phyloP scores from a whole-genome alignment of 2,797 vertebrate genomes.

The Cyclura pinguis region DNA sequence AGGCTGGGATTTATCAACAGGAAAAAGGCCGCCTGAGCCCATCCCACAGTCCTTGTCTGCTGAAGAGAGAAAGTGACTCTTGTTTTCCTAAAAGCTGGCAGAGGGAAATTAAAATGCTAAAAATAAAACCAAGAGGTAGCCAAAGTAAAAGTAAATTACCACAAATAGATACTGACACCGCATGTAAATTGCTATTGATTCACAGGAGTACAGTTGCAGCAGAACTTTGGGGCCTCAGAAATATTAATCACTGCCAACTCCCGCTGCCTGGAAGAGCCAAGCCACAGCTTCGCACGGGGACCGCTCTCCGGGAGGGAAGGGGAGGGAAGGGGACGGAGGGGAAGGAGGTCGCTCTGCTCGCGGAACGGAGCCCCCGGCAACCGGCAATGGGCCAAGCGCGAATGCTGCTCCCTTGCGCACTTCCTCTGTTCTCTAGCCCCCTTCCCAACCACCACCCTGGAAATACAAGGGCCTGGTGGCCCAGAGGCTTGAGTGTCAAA shows the following conservation, averaged over 20 bases:
- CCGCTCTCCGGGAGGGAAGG: not conserved
- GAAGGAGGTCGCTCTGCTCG: too few relatives aligned
- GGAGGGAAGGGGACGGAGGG: fast-evolving
- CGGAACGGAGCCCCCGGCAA: not conserved
- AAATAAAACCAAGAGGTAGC: conserved; percentile 39
- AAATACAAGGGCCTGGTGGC: not conserved
- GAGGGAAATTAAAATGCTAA: conserved; percentile 45
- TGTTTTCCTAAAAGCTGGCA: conserved; percentile 29
- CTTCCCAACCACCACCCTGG: not conserved
- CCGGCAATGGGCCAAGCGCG: too few relatives aligned
- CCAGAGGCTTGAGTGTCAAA: too few relatives aligned
- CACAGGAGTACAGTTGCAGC: conserved; percentile 12
- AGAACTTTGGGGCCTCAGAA: conserved; percentile 37
- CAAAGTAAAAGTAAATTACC: conserved; percentile 30
- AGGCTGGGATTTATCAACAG: conserved; percentile 33
- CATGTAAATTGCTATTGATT: conserved; percentile 25
- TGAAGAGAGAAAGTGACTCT: not conserved
- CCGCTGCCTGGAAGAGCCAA: conserved; percentile 11
- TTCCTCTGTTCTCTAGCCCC: too few relatives aligned
- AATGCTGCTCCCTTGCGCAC: too few relatives aligned
- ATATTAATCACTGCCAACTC: conserved; percentile 39
- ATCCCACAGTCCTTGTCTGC: conserved; percentile 15
- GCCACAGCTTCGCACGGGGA: not conserved
- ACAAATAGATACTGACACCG: not conserved
- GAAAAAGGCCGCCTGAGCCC: not conserved